Evolutionary conservation across 35 echinoderm and acorn worm genomes (phyloP), one percentile per base, ranked within the genome.

Genomic region (Patiria miniata): DNA sequence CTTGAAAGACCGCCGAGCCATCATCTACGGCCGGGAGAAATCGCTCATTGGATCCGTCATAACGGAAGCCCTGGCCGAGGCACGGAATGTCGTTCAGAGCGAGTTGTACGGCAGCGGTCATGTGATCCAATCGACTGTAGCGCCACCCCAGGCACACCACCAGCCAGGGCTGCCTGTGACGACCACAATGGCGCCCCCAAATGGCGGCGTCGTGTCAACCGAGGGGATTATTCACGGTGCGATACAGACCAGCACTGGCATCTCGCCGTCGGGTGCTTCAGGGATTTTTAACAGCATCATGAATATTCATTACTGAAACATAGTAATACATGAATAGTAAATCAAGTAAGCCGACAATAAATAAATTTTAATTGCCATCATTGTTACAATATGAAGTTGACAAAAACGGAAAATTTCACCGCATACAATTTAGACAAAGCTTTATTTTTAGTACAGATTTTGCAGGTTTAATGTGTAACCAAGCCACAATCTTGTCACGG

Each of bases 21-120:
- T 77, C 51, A 39, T 52, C 14, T 68, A 61, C 83, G 33, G 39
- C 40, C 82, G 34, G 36, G 83, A 91, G 32, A 86, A 91, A 37
- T 83, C 79, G 4, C 52, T 82, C 15, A 69, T 83, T 2, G 81
- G 80, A 5, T 69, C 84, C 16, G 88, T 82, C 2, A 90, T 90
- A 16, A 90, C 81, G 39, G 88, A 90, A 3, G 88, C 88, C 0
- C 51, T 90, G 17, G 88, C 88, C 8, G 88, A 90, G 19, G 88
- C 81, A 5, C 80, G 88, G 15, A 83, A 90, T 73, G 81, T 83
- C 37, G 80, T 82, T 2, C 88, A 83, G 21, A 89, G 68, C 50
- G 36, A 82, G 59, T 16, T 73, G 7, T 58, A 52, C 44, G 23
- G 19, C 61, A 38, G 37, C 39, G n/a, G 78, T 79, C 44, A 79